Conservation (phyloP, 92 coral and sea anemone species). For the Zoanthus sansibaricus region DNA sequence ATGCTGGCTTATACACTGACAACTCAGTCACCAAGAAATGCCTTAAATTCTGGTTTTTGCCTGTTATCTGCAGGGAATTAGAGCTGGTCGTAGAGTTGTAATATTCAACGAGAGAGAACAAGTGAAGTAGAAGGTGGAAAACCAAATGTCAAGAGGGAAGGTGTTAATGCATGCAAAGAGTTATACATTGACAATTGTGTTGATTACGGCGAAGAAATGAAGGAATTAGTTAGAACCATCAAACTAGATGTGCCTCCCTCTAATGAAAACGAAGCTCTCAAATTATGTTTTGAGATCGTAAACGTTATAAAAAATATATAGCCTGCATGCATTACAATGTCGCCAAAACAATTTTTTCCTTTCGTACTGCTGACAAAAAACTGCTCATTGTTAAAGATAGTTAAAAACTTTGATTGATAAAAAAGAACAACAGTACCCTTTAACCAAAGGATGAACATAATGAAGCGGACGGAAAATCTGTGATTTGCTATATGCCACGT, state of each 20-base stretch:
- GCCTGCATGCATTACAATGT: slow-evolving; percentile 1
- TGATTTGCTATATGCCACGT: not conserved
- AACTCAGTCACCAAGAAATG: slow-evolving; percentile 27
- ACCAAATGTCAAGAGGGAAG: slow-evolving; percentile 49
- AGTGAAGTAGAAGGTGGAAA: slow-evolving; percentile 45
- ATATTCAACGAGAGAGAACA: slow-evolving; percentile 27
- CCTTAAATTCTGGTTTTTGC: slow-evolving; percentile 61
- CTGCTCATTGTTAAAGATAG: not conserved
- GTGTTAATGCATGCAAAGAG: slow-evolving; percentile 37
- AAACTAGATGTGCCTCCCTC: slow-evolving; percentile 32
- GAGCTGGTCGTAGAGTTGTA: slow-evolving; percentile 33
- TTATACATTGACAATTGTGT: slow-evolving; percentile 33
- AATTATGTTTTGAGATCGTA: slow-evolving; percentile 16
- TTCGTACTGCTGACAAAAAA: slow-evolving; percentile 5
- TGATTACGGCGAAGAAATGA: slow-evolving; percentile 33
- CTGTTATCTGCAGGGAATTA: slow-evolving; percentile 28
- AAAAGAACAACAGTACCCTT: not conserved
- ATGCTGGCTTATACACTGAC: slow-evolving; percentile 39
- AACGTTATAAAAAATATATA: not conserved
- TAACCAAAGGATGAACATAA: not conserved
- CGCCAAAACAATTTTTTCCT: slow-evolving; percentile 2
- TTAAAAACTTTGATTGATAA: slow-evolving; percentile 2
- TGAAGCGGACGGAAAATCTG: not conserved
- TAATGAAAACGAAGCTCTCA: slow-evolving; percentile 41
- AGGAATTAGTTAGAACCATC: slow-evolving; percentile 29